Base-by-base conservation (phyloP, 1,140 invertebrate genomes). In the Rhagoletis zephyria region DNA sequence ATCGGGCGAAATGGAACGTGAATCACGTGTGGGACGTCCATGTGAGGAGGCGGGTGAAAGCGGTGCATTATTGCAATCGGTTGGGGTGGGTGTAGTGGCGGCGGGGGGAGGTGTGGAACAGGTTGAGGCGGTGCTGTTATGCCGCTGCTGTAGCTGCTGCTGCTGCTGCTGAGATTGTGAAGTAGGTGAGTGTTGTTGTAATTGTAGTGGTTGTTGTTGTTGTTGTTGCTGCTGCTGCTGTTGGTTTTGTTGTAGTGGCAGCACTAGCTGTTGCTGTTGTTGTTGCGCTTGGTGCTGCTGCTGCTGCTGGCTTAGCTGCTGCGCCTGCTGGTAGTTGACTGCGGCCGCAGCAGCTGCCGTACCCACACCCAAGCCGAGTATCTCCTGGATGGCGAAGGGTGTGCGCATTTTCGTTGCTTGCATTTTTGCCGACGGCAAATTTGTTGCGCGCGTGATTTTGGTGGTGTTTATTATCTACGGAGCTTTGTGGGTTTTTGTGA, bases 321-420 rank as follows among this genome's bases (percentile, higher is more conserved):
- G 90, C n/a, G 89, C 88, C 42, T 89, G 88, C 14, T 90, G 88
- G 42, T 91, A 90, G 45, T 91, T 89, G 63, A 89, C 90, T 40
- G 90, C 91, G 88, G 90, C 90, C 16, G 89, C 77, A 40, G 90
- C 87, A 87, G 88, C 87, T 65, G 88, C 90, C 40, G 93, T 93
- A 16, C 96, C 95, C n/a, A 90, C 94, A 59, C 96, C 95, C 48
- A 98, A 94, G 4, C 97, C 97, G 90, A 98, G 94, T 89, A 98
- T 95, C 94, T 98, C 97, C 93, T 98, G 97, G 90, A 98, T 98
- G 90, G 97, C 97, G 93, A 98, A 98, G 19, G 97, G 97, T 87
- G 96, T 97, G 89, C 97, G 94, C 94, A 93, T 91, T 91, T 93
- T 93, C 74, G 92, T 92, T 42, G 92, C 92, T 89, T 93, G 92